Evolutionary conservation across 2,797 vertebrate species (phyloP), one percentile per base, ranked within the genome.

Genomic region (Danio tinwini): DNA sequence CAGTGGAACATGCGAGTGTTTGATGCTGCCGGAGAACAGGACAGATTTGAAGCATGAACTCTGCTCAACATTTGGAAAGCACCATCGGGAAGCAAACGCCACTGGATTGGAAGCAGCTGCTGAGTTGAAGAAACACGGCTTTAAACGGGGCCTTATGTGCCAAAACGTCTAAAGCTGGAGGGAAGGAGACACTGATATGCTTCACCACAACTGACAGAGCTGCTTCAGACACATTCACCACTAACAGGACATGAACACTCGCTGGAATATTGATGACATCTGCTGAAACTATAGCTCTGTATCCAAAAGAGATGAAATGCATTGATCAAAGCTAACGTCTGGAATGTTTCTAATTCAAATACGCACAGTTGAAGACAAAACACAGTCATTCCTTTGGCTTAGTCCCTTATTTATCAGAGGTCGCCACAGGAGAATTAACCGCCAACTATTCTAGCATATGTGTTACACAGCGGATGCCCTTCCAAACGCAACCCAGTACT

Each of bases 1-100:
- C 29, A 29, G 3, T 29, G 29, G 3, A 29, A 29, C 29, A 29
- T 29, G 29, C 29, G 29, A 89, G 88, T 86, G 88, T 92, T 92
- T 93, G 91, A 93, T 91, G 92, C 92, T 90, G 90, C 90, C 90
- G 86, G 90, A 90, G 90, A 92, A 90, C 91, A 93, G 91, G 89
- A 88, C 86, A 80, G 91, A 91, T 91, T 92, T 93, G 89, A 92
- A 52, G 91, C 84, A 88, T 91, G 91, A 92, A 92, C 90, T 89
- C 90, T 89, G 89, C 89, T 92, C 88, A 88, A 89, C 88, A 85
- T 89, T 90, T 89, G 90, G 88, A 90, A 89, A 89, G 83, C 82
- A 80, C 84, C 82, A 85, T 82, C 74, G 3, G 42, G 64, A 87
- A 90, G 86, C 90, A 89, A 90, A 91, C 86, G 90, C 89, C 90